Conservation (phyloP, 1,140 invertebrate species). For the Ceratina calcarata region DNA sequence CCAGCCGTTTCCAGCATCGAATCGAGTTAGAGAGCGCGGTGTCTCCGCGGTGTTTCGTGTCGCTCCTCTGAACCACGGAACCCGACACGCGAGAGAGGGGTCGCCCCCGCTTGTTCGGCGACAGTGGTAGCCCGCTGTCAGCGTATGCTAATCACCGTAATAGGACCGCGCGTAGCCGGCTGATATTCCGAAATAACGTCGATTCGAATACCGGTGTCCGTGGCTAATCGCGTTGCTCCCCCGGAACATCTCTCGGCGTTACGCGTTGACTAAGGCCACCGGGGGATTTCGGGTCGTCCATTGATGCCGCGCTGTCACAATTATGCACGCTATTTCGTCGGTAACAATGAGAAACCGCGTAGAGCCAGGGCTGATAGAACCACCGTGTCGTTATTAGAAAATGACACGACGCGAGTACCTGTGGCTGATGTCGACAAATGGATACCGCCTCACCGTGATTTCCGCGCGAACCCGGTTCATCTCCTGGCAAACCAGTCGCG, state of each 20-base stretch:
- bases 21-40: constrained; percentile 43
- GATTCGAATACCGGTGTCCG: constrained; percentile 57
- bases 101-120: constrained; percentile 37
- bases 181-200: constrained; percentile 75
- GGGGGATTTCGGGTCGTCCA: constrained; percentile 57
- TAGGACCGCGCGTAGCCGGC: constrained; percentile 67
- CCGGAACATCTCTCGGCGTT: not conserved
- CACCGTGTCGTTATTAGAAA: constrained; percentile 6
- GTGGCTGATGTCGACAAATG: constrained; percentile 1
- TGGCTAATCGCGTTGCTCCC: constrained; percentile 36
- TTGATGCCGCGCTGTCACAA: constrained; percentile 61
- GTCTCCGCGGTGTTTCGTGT: constrained; percentile 49
- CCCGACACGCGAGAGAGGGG: constrained; percentile 7
- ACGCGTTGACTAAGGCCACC: constrained; percentile 28
- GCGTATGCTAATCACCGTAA: constrained; percentile 75
- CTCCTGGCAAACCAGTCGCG: not conserved
- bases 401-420: not conserved
- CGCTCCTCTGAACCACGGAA: constrained; percentile 21
- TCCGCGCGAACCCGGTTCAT: not conserved
- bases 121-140: constrained; percentile 65
- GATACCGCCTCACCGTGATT: not conserved
- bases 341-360: constrained; percentile 38
- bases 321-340: constrained; percentile 47
- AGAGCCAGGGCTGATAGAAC: not conserved
- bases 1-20: constrained; percentile 48